Conservation (phyloP, 2,888 invertebrate genomes). For the Lithosia quadra region DNA sequence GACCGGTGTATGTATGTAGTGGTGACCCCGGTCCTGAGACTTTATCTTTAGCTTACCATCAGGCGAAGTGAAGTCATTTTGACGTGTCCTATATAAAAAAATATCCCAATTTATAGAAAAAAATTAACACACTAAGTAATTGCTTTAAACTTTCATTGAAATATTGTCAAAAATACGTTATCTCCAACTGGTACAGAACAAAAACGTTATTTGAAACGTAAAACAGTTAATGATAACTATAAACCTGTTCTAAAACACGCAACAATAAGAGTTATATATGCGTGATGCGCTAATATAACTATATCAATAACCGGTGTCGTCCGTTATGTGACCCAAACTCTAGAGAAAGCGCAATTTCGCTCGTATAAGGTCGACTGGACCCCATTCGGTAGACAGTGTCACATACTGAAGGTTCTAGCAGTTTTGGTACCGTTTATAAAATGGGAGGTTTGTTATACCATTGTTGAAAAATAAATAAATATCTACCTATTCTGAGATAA, state of each 20-base stretch:
- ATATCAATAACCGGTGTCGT: conserved; percentile 49
- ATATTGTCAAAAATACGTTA: background rate
- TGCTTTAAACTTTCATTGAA: background rate
- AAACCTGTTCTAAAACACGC: conserved; percentile 44
- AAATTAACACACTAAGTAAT: background rate
- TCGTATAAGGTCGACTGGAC: conserved; percentile 49
- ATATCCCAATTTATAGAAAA: background rate
- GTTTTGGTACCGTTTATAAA: background rate
- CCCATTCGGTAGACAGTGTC: conserved; percentile 27
- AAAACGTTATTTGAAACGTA: background rate
- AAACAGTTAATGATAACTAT: background rate
- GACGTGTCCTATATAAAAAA: no score
- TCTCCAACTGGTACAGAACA: conserved; percentile 8
- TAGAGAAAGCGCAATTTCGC: conserved; percentile 65
- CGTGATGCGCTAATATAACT: conserved; percentile 39
- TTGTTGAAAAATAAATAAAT: no score
- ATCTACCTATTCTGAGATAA: no score
- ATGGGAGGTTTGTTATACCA: no score
- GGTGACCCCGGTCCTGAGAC: no score
- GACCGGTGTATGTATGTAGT: no score
- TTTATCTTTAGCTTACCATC: no score
- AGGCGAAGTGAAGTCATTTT: no score
- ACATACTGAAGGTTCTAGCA: conserved; percentile 3
- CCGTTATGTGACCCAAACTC: conserved; percentile 71
- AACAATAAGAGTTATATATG: conserved; percentile 21